Evolutionary conservation across 1,140 invertebrate genomes (phyloP), one percentile per base, ranked within the genome.

Genomic region (Cephus cinctus): DNA sequence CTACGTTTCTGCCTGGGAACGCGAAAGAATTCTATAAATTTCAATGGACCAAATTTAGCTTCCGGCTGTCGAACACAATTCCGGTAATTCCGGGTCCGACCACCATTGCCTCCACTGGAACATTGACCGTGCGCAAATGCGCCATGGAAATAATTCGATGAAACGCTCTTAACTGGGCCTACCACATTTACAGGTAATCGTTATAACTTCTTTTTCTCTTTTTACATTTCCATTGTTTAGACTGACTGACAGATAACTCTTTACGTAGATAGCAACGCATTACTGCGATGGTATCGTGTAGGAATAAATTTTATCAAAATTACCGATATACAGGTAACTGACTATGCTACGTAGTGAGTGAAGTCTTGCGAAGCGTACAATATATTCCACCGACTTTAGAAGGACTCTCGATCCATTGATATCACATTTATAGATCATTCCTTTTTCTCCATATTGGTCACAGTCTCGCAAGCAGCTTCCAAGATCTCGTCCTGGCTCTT

Each of bases 401-500:
- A 11, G 15, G 15, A 38, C 11, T 8, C n/a, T n/a, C n/a, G 21
- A 38, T 19, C 18, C 19, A 23, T 8, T 42, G 2, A 4, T 3
- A 42, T 42, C 16, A 42, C 8, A 14, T 19, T 38, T 46, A 38
- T 38, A 38, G 14, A 14, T 36, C 1, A 16, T 27, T n/a, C 30
- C 20, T 30, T 46, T 9, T 20, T 27, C 27, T 43, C 3, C 31
- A 52, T 27, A 4, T 12, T 20, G 20, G 47, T 39, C 1, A 53
- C 16, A 4, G 43, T 30, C 3, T 15, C 25, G 11, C 21, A 43
- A 16, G 39, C 46, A 6, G 43, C 36, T 9, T 19, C 12, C 1
- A 59, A 56, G 14, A 69, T 38, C n/a, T 58, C 45, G 2, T 61
- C 49, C 0, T 36, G 14, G 5, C 49, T 47, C 21, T 25, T 50